Evolutionary conservation across 1,140 invertebrate genomes (phyloP), one percentile per base, ranked within the genome.

Genomic region (Pseudomyrmex dendroicus): DNA sequence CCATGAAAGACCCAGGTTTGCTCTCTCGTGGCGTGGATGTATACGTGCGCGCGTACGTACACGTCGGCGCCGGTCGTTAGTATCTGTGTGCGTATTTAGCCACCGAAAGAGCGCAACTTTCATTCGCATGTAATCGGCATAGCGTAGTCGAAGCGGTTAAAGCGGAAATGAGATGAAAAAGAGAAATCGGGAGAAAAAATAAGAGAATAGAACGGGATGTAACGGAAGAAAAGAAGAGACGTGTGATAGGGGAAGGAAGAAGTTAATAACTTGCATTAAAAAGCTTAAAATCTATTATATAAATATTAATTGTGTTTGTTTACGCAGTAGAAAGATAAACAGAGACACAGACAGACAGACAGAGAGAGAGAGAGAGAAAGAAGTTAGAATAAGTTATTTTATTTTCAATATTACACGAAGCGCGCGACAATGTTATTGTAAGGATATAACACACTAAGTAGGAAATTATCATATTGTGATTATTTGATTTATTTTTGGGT

Each of bases 231-330:
- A 35, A 1, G 3, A 2, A 12, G 12, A 25, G 3, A 9, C 17
- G 13, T 3, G 22, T 25, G 74, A 44, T 22, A 4, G 48, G 46
- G 52, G 57, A 63, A 44, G 59, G 54, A 52, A 46, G 67, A 73
- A 88, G 83, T 90, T 90, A 86, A 91, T 90, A 91, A 91, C 90
- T 91, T 90, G 89, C 86, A 76, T 85, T 89, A 89, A 91, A 91
- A 89, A 88, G 17, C 72, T 50, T 25, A 61, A 22, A 67, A 15
- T 59, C 59, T 70, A 70, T 70, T 66, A 2, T 57, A 64, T 63
- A 64, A 64, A 76, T 63, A 76, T 54, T 54, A 76, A 76, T 54
- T 25, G 48, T 25, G 35, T 35, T 35, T 35, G 35, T 35, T 35
- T 35, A 35, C 35, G 35, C 35, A 35, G 35, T 35, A 35, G 35